Evolutionary conservation across 2,797 vertebrate genomes (phyloP).

Genomic region (Avahi laniger): DNA sequence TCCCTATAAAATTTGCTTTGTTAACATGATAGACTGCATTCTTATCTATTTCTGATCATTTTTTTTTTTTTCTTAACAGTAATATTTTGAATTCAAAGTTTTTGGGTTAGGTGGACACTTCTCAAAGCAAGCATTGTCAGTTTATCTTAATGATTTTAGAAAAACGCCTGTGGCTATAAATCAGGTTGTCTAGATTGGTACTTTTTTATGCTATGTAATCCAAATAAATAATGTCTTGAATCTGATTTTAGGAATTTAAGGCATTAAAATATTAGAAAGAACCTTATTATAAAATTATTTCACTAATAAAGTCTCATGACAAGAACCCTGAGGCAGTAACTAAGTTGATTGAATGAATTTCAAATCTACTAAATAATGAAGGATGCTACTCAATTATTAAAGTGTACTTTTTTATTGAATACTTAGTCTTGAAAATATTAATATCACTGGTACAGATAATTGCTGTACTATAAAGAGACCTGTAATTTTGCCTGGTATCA

Average conservation of each 20-base stretch:
- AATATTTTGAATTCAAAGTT: background rate
- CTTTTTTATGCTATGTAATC: constrained; percentile 5
- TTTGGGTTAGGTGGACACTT: background rate
- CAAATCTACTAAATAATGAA: background rate
- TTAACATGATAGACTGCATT: background rate
- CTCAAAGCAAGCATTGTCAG: background rate
- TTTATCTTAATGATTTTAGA: constrained; percentile 31
- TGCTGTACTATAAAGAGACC: background rate
- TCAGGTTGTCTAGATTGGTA: background rate
- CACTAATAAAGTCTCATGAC: background rate
- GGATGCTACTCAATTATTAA: background rate
- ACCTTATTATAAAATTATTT: background rate
- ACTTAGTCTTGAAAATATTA: background rate
- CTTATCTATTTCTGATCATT: background rate
- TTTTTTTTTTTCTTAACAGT: background rate
- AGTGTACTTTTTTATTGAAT: constrained; percentile 1
- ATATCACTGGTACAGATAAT: background rate
- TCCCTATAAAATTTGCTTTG: constrained; percentile 8
- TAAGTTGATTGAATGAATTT: constrained; percentile 15
- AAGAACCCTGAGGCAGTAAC: background rate
- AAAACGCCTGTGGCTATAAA: constrained; percentile 22
- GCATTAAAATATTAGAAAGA: background rate
- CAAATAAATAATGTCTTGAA: constrained; percentile 12
- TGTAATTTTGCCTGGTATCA: constrained; percentile 45
- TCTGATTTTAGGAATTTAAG: background rate